Percentiles rank a stretch among this genome's conserved stretches.
These are phyloP conservation scores for Thumatha senex DNA, from an alignment of 2,888 invertebrate species.

Conservation along the genomic window DNA sequence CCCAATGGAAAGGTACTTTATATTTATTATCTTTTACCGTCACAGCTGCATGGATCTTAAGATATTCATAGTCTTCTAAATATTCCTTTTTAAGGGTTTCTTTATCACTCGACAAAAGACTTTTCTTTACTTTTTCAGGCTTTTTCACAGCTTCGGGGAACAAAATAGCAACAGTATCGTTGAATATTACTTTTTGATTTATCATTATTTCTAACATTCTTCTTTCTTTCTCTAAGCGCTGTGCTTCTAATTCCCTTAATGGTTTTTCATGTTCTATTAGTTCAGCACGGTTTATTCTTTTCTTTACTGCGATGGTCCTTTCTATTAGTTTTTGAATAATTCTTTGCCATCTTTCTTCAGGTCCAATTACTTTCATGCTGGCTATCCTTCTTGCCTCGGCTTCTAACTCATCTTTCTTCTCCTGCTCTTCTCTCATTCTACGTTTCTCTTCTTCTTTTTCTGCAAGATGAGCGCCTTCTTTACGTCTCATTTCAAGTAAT, in stretches of 20 bases:
- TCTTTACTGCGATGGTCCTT: conserved; percentile 85
- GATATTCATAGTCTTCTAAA: conserved; percentile 60
- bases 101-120: conserved; percentile 70
- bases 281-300: conserved; percentile 84
- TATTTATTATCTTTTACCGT: conserved; percentile 77
- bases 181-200: conserved; percentile 85
- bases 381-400: conserved; percentile 74
- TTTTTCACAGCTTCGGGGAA: conserved; percentile 85
- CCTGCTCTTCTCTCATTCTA: conserved; percentile 64
- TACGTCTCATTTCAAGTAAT: conserved; percentile 64
- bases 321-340: conserved; percentile 86
- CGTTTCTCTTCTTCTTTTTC: conserved; percentile 73
- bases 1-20: conserved; percentile 81
- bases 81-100: conserved; percentile 61
- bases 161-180: conserved; percentile 84
- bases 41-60: conserved; percentile 53
- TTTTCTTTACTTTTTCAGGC: conserved; percentile 64
- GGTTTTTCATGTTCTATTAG: conserved; percentile 85
- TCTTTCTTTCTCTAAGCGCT: conserved; percentile 81
- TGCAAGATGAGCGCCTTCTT: conserved; percentile 68
- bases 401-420: conserved; percentile 75
- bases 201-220: conserved; percentile 83
- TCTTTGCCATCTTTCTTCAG: conserved; percentile 84
- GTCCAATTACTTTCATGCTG: conserved; percentile 63
- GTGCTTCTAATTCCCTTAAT: conserved; percentile 82